phyloP scores from a whole-genome alignment of 1,140 invertebrate genomes.

The Drosophila tsacasi region DNA sequence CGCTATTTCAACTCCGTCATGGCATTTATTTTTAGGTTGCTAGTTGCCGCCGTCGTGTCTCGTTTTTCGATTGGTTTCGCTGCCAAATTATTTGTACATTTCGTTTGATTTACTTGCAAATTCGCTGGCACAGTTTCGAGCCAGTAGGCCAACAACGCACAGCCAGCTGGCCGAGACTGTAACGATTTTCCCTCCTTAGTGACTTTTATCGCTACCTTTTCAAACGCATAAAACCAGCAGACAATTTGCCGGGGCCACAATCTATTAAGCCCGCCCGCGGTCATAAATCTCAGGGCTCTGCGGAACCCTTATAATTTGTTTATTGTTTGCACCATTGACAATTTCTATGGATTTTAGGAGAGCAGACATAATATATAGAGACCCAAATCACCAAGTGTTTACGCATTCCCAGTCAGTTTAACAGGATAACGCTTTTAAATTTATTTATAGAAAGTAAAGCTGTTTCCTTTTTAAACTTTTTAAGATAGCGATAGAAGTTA shows the following conservation, averaged over 20 bases:
- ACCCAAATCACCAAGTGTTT: not conserved
- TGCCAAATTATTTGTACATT: slow-evolving; percentile 48
- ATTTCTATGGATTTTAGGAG: slow-evolving; percentile 1
- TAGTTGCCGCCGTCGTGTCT: slow-evolving; percentile 45
- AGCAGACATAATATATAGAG: not conserved
- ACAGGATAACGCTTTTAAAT: not conserved
- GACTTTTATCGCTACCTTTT: slow-evolving; percentile 43
- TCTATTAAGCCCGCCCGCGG: slow-evolving; percentile 33
- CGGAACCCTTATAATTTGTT: slow-evolving; percentile 55
- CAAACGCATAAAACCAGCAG: slow-evolving; percentile 12
- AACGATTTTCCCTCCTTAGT: slow-evolving; percentile 40
- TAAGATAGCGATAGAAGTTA: not conserved
- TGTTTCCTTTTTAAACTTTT: not conserved
- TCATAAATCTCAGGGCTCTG: slow-evolving; percentile 44
- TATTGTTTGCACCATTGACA: slow-evolving; percentile 50
- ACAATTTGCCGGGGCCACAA: slow-evolving; percentile 54
- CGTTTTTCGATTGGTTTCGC: slow-evolving; percentile 50
- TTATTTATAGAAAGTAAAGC: not conserved
- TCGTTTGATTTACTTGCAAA: slow-evolving; percentile 49
- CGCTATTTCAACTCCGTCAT: slow-evolving; percentile 39
- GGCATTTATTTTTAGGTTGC: slow-evolving; percentile 47
- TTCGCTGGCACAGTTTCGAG: slow-evolving; percentile 45
- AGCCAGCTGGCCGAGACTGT: slow-evolving; percentile 31
- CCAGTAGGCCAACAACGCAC: slow-evolving; percentile 44
- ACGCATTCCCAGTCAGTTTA: no score